Evolutionary conservation across 2,113 vertebrate genomes (phyloP), one percentile per base, ranked within the genome.

Genomic region (Motacilla tschutschensis): DNA sequence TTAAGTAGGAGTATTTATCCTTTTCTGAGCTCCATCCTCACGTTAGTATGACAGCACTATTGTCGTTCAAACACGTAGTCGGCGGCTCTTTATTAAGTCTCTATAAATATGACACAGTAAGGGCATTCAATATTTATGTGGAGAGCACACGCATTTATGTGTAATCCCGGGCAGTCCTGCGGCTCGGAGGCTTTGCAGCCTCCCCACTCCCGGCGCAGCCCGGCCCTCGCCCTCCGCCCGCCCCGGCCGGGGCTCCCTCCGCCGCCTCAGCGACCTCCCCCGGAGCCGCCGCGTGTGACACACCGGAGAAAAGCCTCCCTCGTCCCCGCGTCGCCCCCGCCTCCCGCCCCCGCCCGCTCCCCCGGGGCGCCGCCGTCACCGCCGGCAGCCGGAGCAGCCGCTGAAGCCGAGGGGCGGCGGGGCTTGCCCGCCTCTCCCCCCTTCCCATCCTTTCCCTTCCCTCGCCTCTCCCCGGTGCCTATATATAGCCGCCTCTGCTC

Each of bases 191-290:
- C 59, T 80, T 48, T 41, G 91, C 83, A 76, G 74, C 26, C 55
- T 17, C 63, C 73, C 14, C n/a, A 11, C 53, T 65, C 78, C 80
- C 60, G 31, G 15, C 33, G 20, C 91, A n/a, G 43, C 36, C 57
- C 17, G 33, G 54, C 67, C 44, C 59, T 40, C 63, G 26, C 51
- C 35, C 80, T 38, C 36, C 26, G 21, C 50, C 31, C 77, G 19
- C 60, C 44, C 62, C 66, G 35, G 33, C 69, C 55, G 31, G 83
- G 81, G 92, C 87, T 92, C 70, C 89, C 80, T 83, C 86, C 87
- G 38, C 90, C 35, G 73, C 95, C 92, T 93, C 91, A 87, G 92
- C 94, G 94, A 88, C 90, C 93, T 92, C 92, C 94, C 94, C 90
- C 71, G 85, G 87, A 94, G 95, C 88, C 92, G 87, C 92, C 93